Percentiles rank a stretch among this genome's conserved stretches.
These are phyloP conservation scores for Scomber scombrus DNA, from an alignment of 2,113 vertebrate genomes.

Conservation along the genomic window DNA sequence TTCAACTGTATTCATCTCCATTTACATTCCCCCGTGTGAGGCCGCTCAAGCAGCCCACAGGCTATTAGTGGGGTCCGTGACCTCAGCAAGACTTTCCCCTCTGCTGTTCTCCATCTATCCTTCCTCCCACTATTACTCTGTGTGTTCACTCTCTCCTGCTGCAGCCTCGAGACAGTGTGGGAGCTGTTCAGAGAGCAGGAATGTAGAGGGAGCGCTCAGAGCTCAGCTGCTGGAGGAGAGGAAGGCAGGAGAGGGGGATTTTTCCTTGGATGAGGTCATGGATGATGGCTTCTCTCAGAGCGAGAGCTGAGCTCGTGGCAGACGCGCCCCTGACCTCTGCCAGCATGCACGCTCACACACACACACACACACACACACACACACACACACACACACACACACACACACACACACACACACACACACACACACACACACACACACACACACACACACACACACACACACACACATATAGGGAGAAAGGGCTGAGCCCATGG, in stretches of 20 bases:
- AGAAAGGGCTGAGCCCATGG: slow-evolving; percentile 46
- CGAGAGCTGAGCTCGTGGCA: slow-evolving; percentile 73
- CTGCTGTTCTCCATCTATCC: slow-evolving; percentile 50
- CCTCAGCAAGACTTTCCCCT: slow-evolving; percentile 70
- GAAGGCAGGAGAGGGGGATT: slow-evolving; percentile 78
- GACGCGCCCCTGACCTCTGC: slow-evolving; percentile 76
- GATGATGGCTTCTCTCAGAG: slow-evolving; percentile 73
- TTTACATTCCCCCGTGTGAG: slow-evolving; percentile 45
- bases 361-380: slow-evolving; percentile 28
- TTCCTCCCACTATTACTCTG: slow-evolving; percentile 64
- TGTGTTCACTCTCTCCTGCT: slow-evolving; percentile 60
- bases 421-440: slow-evolving; percentile 11
- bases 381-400: slow-evolving; percentile 21
- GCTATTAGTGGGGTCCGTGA: slow-evolving; percentile 72
- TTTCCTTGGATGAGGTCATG: slow-evolving; percentile 85
- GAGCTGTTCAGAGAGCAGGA: slow-evolving; percentile 81
- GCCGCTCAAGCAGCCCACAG: slow-evolving; percentile 58
- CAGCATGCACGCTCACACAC: slow-evolving; percentile 6
- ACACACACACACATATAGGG: slow-evolving; percentile 16
- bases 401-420: slow-evolving; percentile 43
- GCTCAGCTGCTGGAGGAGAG: slow-evolving; percentile 63
- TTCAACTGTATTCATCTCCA: slow-evolving; percentile 63
- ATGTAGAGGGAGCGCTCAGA: slow-evolving; percentile 73
- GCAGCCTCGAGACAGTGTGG: slow-evolving; percentile 75
- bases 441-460: slow-evolving; percentile 38